These are phyloP conservation scores for Balearica regulorum DNA, from an alignment of 2,797 vertebrate genomes.

Conservation along the genomic window DNA sequence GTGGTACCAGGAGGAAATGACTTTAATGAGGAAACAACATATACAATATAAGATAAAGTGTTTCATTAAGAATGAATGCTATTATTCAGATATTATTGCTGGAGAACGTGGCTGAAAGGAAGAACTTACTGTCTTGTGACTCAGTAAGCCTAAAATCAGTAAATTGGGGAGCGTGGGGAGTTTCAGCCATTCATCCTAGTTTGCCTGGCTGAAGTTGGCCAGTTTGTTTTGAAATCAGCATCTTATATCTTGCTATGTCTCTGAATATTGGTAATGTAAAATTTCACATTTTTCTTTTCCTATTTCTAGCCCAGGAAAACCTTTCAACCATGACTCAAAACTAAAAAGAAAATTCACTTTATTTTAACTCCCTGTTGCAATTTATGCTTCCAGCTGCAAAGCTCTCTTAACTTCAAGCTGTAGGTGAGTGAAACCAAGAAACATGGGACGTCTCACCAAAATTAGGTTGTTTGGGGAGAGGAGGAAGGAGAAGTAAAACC, in stretches of 20 bases:
- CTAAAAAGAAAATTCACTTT: background rate
- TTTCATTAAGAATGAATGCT: background rate
- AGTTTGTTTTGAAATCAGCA: background rate
- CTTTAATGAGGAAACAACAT: slow-evolving; percentile 21
- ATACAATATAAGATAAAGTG: background rate
- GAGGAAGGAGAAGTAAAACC: background rate
- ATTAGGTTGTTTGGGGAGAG: background rate
- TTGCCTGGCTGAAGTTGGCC: background rate
- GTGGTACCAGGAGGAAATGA: slow-evolving; percentile 19
- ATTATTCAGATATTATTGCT: background rate
- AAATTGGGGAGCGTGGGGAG: background rate
- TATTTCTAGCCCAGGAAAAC: background rate
- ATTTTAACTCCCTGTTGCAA: background rate
- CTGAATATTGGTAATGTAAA: background rate
- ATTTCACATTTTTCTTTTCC: background rate
- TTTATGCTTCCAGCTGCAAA: background rate
- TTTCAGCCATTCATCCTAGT: background rate
- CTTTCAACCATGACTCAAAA: background rate
- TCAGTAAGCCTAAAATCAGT: background rate
- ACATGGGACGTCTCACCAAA: background rate
- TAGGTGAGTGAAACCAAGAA: background rate
- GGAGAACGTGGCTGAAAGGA: background rate
- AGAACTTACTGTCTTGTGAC: background rate
- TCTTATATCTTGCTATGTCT: background rate
- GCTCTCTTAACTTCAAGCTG: background rate